Conservation (phyloP, 2,797 vertebrate genomes). For the Leptodactylus fallax region DNA sequence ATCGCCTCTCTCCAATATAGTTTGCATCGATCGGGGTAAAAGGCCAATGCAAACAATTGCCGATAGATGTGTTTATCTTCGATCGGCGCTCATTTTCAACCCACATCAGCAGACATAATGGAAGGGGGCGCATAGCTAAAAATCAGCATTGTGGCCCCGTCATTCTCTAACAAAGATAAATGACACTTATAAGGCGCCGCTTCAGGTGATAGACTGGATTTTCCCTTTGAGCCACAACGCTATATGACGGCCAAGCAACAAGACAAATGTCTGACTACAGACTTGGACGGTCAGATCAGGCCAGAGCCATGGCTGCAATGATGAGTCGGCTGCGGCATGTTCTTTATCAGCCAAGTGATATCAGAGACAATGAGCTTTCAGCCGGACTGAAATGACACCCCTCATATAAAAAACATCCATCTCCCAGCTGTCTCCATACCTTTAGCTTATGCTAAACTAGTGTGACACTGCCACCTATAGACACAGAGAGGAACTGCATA, state of each 20-base stretch:
- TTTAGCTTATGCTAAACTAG: background rate
- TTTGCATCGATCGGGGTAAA: too few relatives aligned
- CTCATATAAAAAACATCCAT: background rate
- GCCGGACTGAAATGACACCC: background rate
- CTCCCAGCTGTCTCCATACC: background rate
- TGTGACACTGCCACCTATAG: slow-evolving; percentile 37
- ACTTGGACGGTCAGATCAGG: background rate
- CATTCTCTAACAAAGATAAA: too few relatives aligned
- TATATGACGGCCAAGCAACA: background rate
- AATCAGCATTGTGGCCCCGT: too few relatives aligned
- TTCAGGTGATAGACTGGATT: background rate
- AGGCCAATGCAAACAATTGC: too few relatives aligned
- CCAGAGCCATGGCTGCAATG: background rate
- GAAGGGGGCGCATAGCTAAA: too few relatives aligned
- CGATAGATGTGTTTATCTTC: too few relatives aligned
- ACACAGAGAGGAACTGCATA: background rate
- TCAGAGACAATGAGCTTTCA: background rate
- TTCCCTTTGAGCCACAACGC: background rate
- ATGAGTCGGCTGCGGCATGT: background rate
- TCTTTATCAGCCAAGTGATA: background rate
- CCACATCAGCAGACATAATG: too few relatives aligned
- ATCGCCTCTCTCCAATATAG: too few relatives aligned
- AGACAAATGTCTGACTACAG: background rate
- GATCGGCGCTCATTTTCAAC: too few relatives aligned
- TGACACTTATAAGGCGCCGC: too few relatives aligned